Percentiles rank a stretch among this genome's conserved stretches.
phyloP scores from a whole-genome alignment of 37 sponge, comb jelly and placozoan species.

The Mnemiopsis leidyi region DNA sequence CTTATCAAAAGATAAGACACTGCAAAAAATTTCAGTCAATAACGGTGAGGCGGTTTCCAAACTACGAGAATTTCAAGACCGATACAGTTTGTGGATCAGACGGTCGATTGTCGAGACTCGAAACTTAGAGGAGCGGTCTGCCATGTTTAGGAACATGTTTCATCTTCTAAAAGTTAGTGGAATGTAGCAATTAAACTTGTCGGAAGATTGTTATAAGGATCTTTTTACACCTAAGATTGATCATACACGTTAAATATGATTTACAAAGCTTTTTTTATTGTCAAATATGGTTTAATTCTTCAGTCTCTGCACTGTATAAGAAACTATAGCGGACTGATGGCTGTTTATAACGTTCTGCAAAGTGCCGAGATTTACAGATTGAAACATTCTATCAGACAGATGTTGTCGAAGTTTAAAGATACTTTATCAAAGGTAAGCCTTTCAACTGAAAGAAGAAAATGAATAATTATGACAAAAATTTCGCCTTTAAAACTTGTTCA shows the following conservation, averaged over 20 bases:
- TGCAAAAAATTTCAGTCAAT: not conserved
- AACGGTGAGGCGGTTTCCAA: not conserved
- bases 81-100: slow-evolving; percentile 41
- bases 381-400: not conserved
- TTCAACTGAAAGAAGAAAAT: slow-evolving; percentile 5
- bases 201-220: too few relatives aligned
- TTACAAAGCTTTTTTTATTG: not conserved
- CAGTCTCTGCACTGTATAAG: not conserved
- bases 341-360: slow-evolving; percentile 13
- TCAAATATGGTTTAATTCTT: not conserved
- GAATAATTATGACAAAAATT: too few relatives aligned
- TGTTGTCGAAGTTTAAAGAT: not conserved
- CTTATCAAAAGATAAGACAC: too few relatives aligned
- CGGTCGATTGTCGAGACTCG: not conserved
- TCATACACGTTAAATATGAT: too few relatives aligned
- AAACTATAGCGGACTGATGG: slow-evolving; percentile 49
- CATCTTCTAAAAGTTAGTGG: not conserved
- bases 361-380: slow-evolving; percentile 12
- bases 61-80: slow-evolving; percentile 1
- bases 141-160: not conserved
- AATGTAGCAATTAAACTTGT: too few relatives aligned
- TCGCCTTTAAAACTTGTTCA: too few relatives aligned
- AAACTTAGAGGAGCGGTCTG: not conserved
- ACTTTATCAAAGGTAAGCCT: not conserved
- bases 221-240: too few relatives aligned